Evolutionary conservation across 2,797 vertebrate genomes (phyloP).

Genomic region (Tadarida brasiliensis): DNA sequence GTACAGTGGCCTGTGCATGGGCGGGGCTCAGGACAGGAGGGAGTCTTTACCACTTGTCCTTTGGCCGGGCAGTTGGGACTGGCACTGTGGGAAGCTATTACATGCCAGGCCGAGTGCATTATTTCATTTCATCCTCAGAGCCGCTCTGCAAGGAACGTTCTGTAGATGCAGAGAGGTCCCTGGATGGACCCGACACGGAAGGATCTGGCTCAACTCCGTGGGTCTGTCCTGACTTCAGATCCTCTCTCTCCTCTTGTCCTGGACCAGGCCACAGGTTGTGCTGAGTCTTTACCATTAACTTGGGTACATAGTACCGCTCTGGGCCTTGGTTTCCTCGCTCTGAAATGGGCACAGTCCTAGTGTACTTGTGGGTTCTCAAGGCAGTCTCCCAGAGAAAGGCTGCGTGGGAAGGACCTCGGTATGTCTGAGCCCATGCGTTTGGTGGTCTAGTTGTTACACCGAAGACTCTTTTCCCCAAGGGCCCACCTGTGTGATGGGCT

Average conservation of each 20-base stretch:
- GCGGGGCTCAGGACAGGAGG: neutral
- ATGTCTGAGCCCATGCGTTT: neutral
- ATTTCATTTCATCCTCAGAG: neutral
- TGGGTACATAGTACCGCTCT: accelerated
- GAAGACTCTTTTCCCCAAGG: neutral
- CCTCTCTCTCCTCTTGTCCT: neutral
- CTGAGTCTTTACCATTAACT: neutral
- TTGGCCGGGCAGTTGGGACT: neutral
- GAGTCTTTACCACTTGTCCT: accelerated
- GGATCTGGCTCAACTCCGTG: neutral
- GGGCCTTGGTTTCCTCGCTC: neutral
- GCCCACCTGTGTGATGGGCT: neutral
- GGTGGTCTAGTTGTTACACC: neutral
- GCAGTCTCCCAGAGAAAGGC: neutral
- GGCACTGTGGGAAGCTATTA: neutral
- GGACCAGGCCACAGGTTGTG: neutral
- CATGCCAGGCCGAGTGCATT: accelerated
- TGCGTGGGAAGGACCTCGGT: neutral
- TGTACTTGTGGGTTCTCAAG: neutral
- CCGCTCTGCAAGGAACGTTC: neutral
- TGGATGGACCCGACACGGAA: neutral
- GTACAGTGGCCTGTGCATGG: neutral
- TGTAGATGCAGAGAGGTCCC: neutral
- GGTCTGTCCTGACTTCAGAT: neutral
- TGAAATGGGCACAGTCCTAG: neutral